Conservation (phyloP, 2,113 vertebrate genomes). For the Elephas maximus region DNA sequence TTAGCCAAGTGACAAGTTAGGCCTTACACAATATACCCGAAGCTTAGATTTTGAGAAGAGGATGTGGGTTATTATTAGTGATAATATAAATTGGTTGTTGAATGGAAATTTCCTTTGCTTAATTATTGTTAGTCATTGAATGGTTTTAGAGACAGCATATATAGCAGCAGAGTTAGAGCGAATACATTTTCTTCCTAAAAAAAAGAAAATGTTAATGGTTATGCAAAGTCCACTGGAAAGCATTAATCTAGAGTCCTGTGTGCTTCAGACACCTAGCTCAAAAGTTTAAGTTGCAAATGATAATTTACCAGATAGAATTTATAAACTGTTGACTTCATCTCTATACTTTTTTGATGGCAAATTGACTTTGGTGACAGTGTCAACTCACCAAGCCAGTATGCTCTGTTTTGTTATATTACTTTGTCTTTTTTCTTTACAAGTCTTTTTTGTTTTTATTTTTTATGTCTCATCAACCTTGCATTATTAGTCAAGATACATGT, state of each 20-base stretch:
- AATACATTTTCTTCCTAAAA: neutral
- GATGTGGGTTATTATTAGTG: neutral
- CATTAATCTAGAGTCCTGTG: neutral
- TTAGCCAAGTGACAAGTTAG: conserved; percentile 29
- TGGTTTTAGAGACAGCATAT: neutral
- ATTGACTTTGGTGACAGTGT: neutral
- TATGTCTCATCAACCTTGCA: neutral
- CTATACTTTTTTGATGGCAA: neutral
- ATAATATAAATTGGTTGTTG: conserved; percentile 32
- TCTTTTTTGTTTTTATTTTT: neutral
- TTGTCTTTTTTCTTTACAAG: neutral
- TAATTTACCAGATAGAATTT: neutral
- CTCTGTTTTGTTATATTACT: neutral
- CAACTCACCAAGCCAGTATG: neutral
- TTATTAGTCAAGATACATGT: neutral
- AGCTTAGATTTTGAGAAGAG: conserved; percentile 40
- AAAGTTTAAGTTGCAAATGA: conserved; percentile 3
- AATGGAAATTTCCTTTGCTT: conserved; percentile 12
- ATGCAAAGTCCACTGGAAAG: neutral
- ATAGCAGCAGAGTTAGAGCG: neutral
- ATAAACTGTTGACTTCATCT: neutral
- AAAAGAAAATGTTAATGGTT: neutral
- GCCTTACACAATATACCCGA: neutral
- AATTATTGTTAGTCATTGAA: conserved; percentile 31
- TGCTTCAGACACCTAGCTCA: neutral